Evolutionary conservation across 2,888 invertebrate species (phyloP).

Genomic region (Plemyria rubiginata): DNA sequence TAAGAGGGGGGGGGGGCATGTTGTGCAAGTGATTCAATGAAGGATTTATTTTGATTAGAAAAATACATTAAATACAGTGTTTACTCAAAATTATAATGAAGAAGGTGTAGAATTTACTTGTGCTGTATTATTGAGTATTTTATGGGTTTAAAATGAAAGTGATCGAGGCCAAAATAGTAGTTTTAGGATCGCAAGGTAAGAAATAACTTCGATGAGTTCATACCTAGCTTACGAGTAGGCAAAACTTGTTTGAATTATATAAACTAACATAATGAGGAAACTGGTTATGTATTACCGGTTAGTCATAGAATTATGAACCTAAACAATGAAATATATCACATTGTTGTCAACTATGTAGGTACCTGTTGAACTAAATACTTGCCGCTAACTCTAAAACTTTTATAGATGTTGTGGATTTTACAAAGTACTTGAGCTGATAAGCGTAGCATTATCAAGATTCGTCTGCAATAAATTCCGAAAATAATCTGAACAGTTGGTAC

Average conservation of each 20-base stretch:
- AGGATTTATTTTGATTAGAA: slow-evolving; percentile 33
- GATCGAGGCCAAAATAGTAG: slow-evolving; percentile 93
- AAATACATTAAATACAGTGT: slow-evolving; percentile 23
- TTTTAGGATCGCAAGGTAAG: slow-evolving; percentile 92
- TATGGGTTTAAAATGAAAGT: slow-evolving; percentile 86
- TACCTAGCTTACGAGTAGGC: slow-evolving; percentile 2
- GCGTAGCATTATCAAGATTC: background rate
- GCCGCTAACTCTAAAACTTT: background rate
- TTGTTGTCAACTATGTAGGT: background rate
- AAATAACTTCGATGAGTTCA: slow-evolving; percentile 41
- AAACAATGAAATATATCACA: background rate
- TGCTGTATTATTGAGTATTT: slow-evolving; percentile 36
- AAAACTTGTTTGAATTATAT: slow-evolving; percentile 38
- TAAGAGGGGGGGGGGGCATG: background rate
- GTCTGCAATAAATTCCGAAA: background rate
- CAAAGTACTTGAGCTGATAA: background rate
- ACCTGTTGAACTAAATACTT: background rate
- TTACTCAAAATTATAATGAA: slow-evolving; percentile 44
- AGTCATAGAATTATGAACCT: slow-evolving; percentile 7
- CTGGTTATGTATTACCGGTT: slow-evolving; percentile 16
- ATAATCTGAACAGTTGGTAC: background rate
- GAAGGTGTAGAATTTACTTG: slow-evolving; percentile 29
- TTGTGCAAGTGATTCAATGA: slow-evolving; percentile 30
- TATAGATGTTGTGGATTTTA: background rate
- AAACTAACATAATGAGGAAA: slow-evolving; percentile 17